Evolutionary conservation across 2,888 invertebrate species (phyloP).

Genomic region (Pemphredon lugubris): DNA sequence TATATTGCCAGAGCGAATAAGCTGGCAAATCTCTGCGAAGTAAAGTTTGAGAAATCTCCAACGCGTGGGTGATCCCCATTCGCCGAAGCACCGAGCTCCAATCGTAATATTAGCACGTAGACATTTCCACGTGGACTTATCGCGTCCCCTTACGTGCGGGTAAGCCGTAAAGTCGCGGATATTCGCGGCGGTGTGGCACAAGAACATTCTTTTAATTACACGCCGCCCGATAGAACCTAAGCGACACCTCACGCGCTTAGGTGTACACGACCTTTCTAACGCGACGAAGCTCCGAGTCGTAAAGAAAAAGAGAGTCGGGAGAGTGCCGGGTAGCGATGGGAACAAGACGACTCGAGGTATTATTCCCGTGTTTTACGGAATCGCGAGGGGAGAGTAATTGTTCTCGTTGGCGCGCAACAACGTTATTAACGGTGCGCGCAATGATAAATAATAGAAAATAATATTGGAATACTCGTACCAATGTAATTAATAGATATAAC

Average conservation of each 20-base stretch:
- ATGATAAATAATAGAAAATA: no score
- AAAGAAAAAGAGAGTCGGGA: slow-evolving; percentile 10
- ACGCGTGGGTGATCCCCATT: slow-evolving; percentile 55
- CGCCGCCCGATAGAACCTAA: slow-evolving; percentile 31
- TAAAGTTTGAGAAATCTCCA: no score
- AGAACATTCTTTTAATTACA: slow-evolving; percentile 61
- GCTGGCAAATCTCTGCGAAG: no score
- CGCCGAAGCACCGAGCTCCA: slow-evolving; percentile 6
- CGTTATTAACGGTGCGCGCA: no score
- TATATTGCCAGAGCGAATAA: no score
- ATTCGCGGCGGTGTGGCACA: slow-evolving; percentile 50
- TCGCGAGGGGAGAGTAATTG: no score
- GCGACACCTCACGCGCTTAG: slow-evolving; percentile 37
- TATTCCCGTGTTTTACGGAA: neutral
- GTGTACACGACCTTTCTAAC: slow-evolving; percentile 45
- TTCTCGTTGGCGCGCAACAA: no score
- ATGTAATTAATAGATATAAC: no score
- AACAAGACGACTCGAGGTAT: neutral
- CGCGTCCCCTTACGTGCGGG: slow-evolving; percentile 35
- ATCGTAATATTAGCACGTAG: slow-evolving; percentile 46
- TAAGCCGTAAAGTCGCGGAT: slow-evolving; percentile 61
- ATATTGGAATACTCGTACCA: no score
- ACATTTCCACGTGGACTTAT: slow-evolving; percentile 55
- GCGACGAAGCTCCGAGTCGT: slow-evolving; percentile 17
- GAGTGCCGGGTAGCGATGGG: slow-evolving; percentile 1